These are phyloP conservation scores for Babylonia areolata DNA, from an alignment of 1,140 invertebrate genomes.

Conservation along the genomic window DNA sequence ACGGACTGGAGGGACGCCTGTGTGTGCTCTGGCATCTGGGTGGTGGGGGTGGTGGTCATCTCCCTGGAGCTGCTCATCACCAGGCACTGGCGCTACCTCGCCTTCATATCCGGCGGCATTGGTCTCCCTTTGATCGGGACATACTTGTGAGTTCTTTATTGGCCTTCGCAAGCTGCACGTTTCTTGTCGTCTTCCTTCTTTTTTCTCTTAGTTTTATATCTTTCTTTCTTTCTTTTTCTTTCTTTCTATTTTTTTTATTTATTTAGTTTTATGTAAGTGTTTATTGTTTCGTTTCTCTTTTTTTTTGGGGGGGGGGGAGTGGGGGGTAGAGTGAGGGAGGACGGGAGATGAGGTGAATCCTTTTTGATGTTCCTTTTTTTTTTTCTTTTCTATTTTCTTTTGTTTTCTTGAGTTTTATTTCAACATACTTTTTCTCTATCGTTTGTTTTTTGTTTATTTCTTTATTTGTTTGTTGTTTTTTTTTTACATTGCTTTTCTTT, in stretches of 20 bases:
- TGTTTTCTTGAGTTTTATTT: too few relatives aligned
- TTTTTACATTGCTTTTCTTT: too few relatives aligned
- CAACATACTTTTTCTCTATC: too few relatives aligned
- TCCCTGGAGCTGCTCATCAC: conserved; percentile 60
- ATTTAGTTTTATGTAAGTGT: too few relatives aligned
- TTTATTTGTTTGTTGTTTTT: too few relatives aligned
- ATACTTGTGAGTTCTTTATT: conserved; percentile 64
- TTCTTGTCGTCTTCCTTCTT: not conserved
- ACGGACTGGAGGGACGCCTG: conserved; percentile 66
- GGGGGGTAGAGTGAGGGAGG: too few relatives aligned
- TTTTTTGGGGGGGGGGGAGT: too few relatives aligned
- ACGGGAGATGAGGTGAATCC: too few relatives aligned
- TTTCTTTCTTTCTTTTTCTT: not conserved
- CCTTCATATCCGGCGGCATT: conserved; percentile 57
- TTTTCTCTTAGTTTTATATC: not conserved
- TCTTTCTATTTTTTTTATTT: not conserved
- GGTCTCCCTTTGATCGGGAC: conserved; percentile 59
- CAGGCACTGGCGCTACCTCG: conserved; percentile 64
- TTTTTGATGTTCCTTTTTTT: too few relatives aligned
- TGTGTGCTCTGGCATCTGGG: conserved; percentile 63
- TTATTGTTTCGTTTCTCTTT: too few relatives aligned
- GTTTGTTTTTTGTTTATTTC: too few relatives aligned
- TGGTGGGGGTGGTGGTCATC: conserved; percentile 55
- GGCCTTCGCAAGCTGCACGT: not conserved
- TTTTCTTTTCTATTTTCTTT: too few relatives aligned